These are phyloP conservation scores for Acipenser oxyrinchus DNA, from an alignment of 2,797 vertebrate genomes.

Conservation along the genomic window DNA sequence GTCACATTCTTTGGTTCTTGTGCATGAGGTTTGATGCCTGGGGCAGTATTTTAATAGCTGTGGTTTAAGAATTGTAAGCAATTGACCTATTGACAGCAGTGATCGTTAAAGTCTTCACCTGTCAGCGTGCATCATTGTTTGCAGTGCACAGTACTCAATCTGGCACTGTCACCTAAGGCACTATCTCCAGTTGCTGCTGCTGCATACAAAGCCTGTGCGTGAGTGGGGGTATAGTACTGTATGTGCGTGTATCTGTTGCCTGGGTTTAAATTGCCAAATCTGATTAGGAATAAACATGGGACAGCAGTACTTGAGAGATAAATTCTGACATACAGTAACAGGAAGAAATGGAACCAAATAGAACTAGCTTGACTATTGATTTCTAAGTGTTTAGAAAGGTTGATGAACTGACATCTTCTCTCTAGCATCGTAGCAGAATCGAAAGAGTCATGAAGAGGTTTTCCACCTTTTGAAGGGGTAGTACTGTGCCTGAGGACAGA, in stretches of 20 bases:
- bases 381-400: too few species aligned
- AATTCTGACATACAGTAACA: too few species aligned
- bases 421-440: too few species aligned
- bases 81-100: slow-evolving; percentile 45
- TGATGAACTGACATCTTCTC: too few species aligned
- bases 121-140: slow-evolving; percentile 27
- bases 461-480: too few species aligned
- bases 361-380: too few species aligned
- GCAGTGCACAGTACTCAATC: slow-evolving; percentile 24
- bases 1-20: neutral
- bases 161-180: slow-evolving; percentile 25
- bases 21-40: slow-evolving; percentile 12
- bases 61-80: slow-evolving; percentile 38
- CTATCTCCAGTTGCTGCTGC: neutral
- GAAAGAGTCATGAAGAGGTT: too few species aligned
- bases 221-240: neutral
- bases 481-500: too few species aligned
- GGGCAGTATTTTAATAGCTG: slow-evolving; percentile 32
- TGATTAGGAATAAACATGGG: too few species aligned
- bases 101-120: slow-evolving; percentile 35
- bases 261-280: neutral
- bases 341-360: too few species aligned
- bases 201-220: neutral
- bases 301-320: too few species aligned
- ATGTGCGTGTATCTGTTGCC: neutral